Base-by-base conservation (phyloP, 1,140 invertebrate species). In the Bombus confusus region DNA sequence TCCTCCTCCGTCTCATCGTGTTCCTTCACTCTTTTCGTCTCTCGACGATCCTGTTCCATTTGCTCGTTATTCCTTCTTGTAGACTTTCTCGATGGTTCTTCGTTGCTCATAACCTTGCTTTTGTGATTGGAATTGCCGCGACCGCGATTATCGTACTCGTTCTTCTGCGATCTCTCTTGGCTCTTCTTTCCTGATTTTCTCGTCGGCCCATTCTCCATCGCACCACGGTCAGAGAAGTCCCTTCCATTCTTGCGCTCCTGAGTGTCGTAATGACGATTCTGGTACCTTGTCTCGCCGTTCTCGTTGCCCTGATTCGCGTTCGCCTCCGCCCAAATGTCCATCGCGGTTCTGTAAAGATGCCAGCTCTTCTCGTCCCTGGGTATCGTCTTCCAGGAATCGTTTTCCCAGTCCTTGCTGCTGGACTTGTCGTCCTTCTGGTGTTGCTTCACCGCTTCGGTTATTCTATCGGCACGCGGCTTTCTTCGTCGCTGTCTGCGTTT, bases 311-410 rank as follows among this genome's bases (percentile, higher is more conserved):
- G 80, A 28, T 91, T 91, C 41, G 85, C 91, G 47, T 92, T 92
- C 0, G 92, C 88, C 22, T 96, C 95, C 39, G 94, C 94, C 95
- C 95, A 95, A 10, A 95, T 90, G 81, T 96, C 95, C 91, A 95
- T 95, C 9, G 94, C 94, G 6, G 92, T 95, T 72, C 95, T 93
- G 80, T 95, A 95, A 12, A 95, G 88, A 5, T 96, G 95, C 95
- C 95, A 96, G 69, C 93, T 95, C 68, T 95, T 95, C 75, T 96
- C 95, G 12, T 95, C 95, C 22, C 91, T 90, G 1, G 94, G 93
- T 80, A 95, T 94, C 25, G 94, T 95, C 78, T 95, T 95, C 95
- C 95, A 95, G 6, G 95, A 95, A 64, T 95, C 95, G 74, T 95
- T 95, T 66, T 93, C 93, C 94, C 94, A 95, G 28, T 95, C 94